Evolutionary conservation across 2,888 invertebrate species (phyloP).

Genomic region (Leucania comma): DNA sequence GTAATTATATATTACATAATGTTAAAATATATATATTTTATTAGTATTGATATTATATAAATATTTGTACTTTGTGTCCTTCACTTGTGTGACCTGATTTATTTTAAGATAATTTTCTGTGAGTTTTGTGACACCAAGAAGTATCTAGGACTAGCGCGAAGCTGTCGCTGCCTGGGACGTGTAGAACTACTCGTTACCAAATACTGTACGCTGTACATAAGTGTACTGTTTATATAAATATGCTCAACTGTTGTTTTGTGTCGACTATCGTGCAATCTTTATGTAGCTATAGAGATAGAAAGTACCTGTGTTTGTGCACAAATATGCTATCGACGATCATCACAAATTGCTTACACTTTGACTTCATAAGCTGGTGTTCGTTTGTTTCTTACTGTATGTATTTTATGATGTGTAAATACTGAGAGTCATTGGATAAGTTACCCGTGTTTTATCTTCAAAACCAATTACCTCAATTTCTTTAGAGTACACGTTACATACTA

Average conservation of each 20-base stretch:
- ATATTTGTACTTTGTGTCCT: conserved; percentile 79
- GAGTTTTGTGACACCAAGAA: conserved; percentile 76
- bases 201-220: conserved; percentile 77
- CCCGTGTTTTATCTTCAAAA: conserved; percentile 87
- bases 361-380: conserved; percentile 63
- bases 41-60: conserved; percentile 74
- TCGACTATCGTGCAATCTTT: conserved; percentile 78
- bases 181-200: conserved; percentile 80
- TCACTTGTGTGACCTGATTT: conserved; percentile 90
- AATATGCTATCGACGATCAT: conserved; percentile 61
- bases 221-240: conserved; percentile 72
- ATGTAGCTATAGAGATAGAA: conserved; percentile 75
- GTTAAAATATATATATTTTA: conserved; percentile 73
- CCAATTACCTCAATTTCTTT: conserved; percentile 90
- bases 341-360: conserved; percentile 69
- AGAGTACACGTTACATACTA: conserved; percentile 84
- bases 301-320: conserved; percentile 77
- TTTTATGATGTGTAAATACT: conserved; percentile 84
- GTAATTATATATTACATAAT: conserved; percentile 72
- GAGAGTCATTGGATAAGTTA: conserved; percentile 89
- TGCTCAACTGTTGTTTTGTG: conserved; percentile 74
- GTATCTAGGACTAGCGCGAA: conserved; percentile 70
- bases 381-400: conserved; percentile 67
- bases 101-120: conserved; percentile 87
- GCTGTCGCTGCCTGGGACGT: conserved; percentile 50